phyloP scores from a whole-genome alignment of 2,113 vertebrate species.

The Leucosticte australis region DNA sequence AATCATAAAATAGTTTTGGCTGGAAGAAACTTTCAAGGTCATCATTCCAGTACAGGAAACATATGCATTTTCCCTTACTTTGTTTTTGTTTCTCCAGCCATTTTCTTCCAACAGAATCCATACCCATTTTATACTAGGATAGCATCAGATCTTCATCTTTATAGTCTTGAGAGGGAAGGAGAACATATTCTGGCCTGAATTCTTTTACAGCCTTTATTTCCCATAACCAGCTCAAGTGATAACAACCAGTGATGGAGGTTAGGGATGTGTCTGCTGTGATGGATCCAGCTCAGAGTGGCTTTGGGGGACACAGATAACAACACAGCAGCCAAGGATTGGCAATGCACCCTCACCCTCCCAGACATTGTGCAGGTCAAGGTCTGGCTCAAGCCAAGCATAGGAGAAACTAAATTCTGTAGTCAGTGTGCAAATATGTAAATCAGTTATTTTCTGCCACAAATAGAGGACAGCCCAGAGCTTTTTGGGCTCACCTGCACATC shows the following conservation, averaged over 20 bases:
- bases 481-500: background rate
- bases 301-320: background rate
- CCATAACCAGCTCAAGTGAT: too few relatives aligned
- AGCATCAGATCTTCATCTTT: background rate
- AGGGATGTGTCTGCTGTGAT: rapidly evolving
- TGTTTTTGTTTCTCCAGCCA: background rate
- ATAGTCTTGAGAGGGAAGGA: background rate
- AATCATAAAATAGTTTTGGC: background rate
- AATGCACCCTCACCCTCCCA: background rate
- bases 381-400: background rate
- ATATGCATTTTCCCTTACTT: background rate
- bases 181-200: background rate
- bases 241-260: background rate
- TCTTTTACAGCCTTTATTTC: background rate
- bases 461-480: background rate
- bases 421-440: background rate
- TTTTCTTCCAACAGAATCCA: background rate
- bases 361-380: background rate
- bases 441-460: background rate
- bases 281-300: background rate
- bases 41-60: background rate
- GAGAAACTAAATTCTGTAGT: background rate
- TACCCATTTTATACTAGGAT: background rate
- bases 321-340: background rate
- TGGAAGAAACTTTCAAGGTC: background rate